Conservation (phyloP, 2,888 invertebrate genomes). For the Eupithecia abbreviata region DNA sequence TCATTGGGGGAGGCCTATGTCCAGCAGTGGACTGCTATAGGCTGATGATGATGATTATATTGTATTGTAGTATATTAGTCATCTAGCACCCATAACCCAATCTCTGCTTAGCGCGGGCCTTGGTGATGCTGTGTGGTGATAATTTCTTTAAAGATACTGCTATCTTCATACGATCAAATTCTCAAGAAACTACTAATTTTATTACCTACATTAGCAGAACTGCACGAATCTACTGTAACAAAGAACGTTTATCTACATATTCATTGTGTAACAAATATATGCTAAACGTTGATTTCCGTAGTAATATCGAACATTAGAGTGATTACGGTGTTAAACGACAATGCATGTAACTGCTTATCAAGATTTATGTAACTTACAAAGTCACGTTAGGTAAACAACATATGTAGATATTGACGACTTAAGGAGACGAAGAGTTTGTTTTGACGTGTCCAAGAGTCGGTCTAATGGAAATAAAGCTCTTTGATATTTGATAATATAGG, state of each 20-base stretch:
- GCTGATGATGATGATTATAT: too few species aligned
- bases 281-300: slow-evolving; percentile 4
- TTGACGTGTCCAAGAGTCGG: too few species aligned
- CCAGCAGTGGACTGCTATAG: too few species aligned
- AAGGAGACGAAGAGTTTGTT: background rate
- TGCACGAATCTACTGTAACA: background rate
- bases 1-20: too few species aligned
- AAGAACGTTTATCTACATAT: slow-evolving; percentile 11
- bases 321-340: slow-evolving; percentile 2
- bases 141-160: background rate
- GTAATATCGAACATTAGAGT: slow-evolving; percentile 2
- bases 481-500: background rate
- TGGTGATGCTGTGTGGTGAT: too few species aligned
- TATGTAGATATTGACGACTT: background rate
- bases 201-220: background rate
- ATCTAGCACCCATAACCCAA: too few species aligned
- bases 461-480: too few species aligned
- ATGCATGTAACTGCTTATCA: slow-evolving; percentile 4
- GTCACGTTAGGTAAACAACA: background rate
- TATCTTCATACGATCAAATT: background rate
- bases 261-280: background rate
- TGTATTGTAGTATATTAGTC: too few species aligned
- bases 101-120: too few species aligned
- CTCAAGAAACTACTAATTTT: background rate
- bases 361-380: background rate